Evolutionary conservation across 2,888 invertebrate species (phyloP).

Genomic region (Chelonus formosanus): DNA sequence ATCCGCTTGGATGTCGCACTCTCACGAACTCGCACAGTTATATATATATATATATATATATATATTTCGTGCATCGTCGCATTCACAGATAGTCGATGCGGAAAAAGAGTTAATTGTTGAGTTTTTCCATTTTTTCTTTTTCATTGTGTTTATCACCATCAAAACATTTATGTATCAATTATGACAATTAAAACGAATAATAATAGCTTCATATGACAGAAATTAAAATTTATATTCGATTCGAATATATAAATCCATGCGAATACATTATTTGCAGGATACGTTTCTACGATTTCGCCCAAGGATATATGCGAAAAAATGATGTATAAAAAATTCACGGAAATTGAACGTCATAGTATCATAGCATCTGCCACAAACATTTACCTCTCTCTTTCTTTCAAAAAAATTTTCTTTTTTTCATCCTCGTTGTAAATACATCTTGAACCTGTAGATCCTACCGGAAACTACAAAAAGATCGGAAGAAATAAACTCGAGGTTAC

Average conservation of each 20-base stretch:
- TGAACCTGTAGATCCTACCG: neutral
- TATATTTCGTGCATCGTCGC: conserved; percentile 45
- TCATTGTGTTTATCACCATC: neutral
- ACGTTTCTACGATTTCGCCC: neutral
- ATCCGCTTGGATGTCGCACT: conserved; percentile 20
- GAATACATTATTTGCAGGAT: neutral
- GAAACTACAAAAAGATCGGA: conserved; percentile 11
- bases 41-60: conserved; percentile 36
- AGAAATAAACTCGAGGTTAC: conserved; percentile 13
- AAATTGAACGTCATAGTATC: conserved; percentile 8
- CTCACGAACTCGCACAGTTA: conserved; percentile 6
- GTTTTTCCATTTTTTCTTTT: conserved; percentile 4
- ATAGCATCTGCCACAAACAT: conserved; percentile 11
- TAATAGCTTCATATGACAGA: neutral
- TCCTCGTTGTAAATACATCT: neutral
- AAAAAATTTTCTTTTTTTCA: conserved; percentile 13
- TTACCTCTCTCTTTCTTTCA: neutral
- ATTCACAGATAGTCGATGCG: conserved; percentile 43
- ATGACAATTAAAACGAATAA: conserved; percentile 5
- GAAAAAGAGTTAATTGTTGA: conserved; percentile 46
- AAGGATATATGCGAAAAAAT: neutral
- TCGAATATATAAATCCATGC: neutral
- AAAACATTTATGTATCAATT: conserved; percentile 7
- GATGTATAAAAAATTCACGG: neutral
- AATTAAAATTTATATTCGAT: neutral